Base-by-base conservation (phyloP, 2,113 vertebrate species). In the Fukomys damarensis region DNA sequence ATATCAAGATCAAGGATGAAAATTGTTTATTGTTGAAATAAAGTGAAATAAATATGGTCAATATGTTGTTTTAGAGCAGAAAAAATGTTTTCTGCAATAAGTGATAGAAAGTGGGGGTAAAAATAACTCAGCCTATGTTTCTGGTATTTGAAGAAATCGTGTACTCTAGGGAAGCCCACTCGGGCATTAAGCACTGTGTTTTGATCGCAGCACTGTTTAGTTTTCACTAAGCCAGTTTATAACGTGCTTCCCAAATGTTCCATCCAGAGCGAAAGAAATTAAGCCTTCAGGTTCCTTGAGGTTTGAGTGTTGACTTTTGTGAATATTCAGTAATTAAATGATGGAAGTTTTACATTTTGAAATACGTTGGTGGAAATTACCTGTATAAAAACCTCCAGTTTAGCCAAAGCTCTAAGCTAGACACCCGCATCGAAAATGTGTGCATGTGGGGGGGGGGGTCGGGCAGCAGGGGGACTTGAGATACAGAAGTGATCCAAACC, bases 311-410 rank as follows among this genome's bases (percentile, higher is more conserved):
- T 93, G 83, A 68, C 46, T 82, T 94, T 61, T 74, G 59, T 94
- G 72, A 85, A 56, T 89, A 86, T 14, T 86, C 22, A 46, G 68
- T 92, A 93, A 93, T 74, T 83, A 95, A 92, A 54, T 95, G 93
- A 92, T 32, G 61, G 16, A 95, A 54, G 32, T 97, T 96, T 92
- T 92, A 68, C 5, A 65, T 80, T 94, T 94, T 85, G 38, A 81
- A 76, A 90, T 81, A 63, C n/a, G 92, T 92, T 68, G 26, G 14
- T 38, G 43, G 38, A 87, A 86, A 97, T 92, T 86, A 49, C 28
- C 30, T 77, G 26, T n/a, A 85, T 76, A 41, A 95, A 96, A 72
- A 4, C 16, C 28, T 52, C 24, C 14, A 87, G 22, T 74, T 86
- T 96, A 89, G 56, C 26, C 49, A 46, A 88, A 83, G 1, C 30